Evolutionary conservation across 30 jellyfish, hydroid and myxozoan species (phyloP), one percentile per base, ranked within the genome.

Genomic region (Turritopsis rubra): DNA sequence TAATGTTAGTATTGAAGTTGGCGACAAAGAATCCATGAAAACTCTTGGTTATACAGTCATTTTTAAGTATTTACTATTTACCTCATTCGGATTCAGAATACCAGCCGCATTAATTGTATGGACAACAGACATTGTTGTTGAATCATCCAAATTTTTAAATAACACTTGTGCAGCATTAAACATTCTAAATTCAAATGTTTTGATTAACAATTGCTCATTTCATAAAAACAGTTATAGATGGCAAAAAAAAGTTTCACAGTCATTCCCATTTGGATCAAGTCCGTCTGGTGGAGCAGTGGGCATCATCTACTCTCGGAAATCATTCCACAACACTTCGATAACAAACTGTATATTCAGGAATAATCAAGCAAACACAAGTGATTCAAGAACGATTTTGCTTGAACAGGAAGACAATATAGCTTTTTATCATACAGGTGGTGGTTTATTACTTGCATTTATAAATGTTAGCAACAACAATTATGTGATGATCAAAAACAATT

Each of bases 241-340:
- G 20, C 26, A 74, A 71, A 76, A 76, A 52, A 31, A 73, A 27
- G 85, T 25, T 18, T 18, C 54, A 1, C 24, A 65, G n/a, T 54
- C 66, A 22, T 91, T 91, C 87, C 97, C 97, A 22, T 53, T 18
- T 22, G 82, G 90, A 24, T 79, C 82, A 22, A 52, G 29, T 28
- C 87, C 97, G 3, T 75, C 71, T 71, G 97, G 97, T 28, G 97
- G 97, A 23, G 97, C 96, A 8, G 53, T 84, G 8, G 97, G 88
- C 8, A 28, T 86, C 28, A 73, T 91, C 3, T 91, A 86, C 53
- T 28, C 70, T 0, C n/a, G 21, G 23, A 79, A 60, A 0, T 53
- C 81, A 18, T 25, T 52, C 27, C 78, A 66, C 1, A 29, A 24
- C 72, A 85, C 73, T 8, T 66, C 26, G 19, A 24, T 91, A 16